A percentile compares a stretch with the other conserved stretches of the same genome.
These are phyloP conservation scores for Mercenaria mercenaria DNA, from an alignment of 1,140 invertebrate genomes.

Conservation along the genomic window DNA sequence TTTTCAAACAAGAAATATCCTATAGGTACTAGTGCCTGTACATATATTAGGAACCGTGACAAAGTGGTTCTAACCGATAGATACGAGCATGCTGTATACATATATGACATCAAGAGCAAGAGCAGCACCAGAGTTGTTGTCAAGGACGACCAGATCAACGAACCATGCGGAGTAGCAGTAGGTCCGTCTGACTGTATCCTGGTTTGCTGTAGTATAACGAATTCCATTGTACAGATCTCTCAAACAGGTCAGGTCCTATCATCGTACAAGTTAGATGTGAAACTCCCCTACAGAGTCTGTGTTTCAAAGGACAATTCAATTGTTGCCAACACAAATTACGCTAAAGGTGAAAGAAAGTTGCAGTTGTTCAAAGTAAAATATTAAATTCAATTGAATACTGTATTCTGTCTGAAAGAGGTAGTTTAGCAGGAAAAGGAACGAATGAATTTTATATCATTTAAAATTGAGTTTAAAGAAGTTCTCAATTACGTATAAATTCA, in stretches of 20 bases:
- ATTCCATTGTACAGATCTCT: conserved; percentile 9
- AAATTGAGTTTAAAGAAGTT: too few species aligned
- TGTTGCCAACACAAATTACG: neutral
- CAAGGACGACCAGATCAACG: neutral
- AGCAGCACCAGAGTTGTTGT: neutral
- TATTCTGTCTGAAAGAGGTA: too few species aligned
- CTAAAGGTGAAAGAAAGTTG: neutral
- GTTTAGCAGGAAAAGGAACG: too few species aligned
- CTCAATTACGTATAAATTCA: too few species aligned
- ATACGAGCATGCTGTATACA: neutral
- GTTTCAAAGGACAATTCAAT: conserved; percentile 3
- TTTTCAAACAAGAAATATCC: neutral
- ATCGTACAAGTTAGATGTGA: neutral
- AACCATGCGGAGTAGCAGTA: conserved; percentile 9
- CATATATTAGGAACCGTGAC: neutral
- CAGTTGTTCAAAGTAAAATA: neutral
- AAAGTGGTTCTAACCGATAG: conserved; percentile 5
- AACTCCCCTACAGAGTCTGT: neutral
- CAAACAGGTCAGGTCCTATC: neutral
- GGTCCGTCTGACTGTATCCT: neutral
- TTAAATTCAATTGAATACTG: neutral
- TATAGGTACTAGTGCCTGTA: neutral
- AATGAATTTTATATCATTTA: too few species aligned
- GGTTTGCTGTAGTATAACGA: too few species aligned
- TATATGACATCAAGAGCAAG: neutral